Percentiles rank a stretch among this genome's conserved stretches.
Evolutionary conservation across 1,140 invertebrate genomes (phyloP).

Genomic region (Cardiocondyla obscurior): DNA sequence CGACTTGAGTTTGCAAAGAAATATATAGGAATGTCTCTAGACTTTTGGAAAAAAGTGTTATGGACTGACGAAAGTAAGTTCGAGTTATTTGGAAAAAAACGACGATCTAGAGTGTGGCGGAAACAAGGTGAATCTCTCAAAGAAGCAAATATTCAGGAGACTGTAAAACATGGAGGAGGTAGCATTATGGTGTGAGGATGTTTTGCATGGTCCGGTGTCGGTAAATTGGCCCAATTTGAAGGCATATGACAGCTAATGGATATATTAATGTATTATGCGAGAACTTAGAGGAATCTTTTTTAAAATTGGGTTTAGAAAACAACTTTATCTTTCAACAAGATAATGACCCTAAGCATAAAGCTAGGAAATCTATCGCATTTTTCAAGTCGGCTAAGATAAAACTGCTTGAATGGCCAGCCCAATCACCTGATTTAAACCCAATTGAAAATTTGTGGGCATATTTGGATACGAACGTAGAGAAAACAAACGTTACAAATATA

Average conservation of each 20-base stretch:
- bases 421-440: slow-evolving; percentile 7
- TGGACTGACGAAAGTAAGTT: no score
- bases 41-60: no score
- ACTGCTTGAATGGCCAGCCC: not conserved
- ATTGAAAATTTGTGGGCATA: slow-evolving; percentile 41
- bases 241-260: not conserved
- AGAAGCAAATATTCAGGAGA: slow-evolving; percentile 27
- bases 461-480: slow-evolving; percentile 2
- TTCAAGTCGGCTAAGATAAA: slow-evolving; percentile 3
- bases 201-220: slow-evolving; percentile 12
- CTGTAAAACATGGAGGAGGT: slow-evolving; percentile 6
- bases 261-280: slow-evolving; percentile 22
- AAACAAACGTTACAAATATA: slow-evolving; percentile 11
- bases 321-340: slow-evolving; percentile 39
- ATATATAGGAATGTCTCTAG: no score
- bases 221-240: slow-evolving; percentile 17
- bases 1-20: no score
- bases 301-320: slow-evolving; percentile 15
- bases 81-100: no score
- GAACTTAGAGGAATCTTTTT: not conserved
- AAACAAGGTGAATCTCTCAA: not conserved
- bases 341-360: slow-evolving; percentile 13
- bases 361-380: not conserved
- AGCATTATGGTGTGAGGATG: slow-evolving; percentile 1
- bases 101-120: no score